A percentile compares a stretch with the other conserved stretches of the same genome.
Evolutionary conservation across 2,888 invertebrate genomes (phyloP).

Genomic region (Drosophila demipolita): DNA sequence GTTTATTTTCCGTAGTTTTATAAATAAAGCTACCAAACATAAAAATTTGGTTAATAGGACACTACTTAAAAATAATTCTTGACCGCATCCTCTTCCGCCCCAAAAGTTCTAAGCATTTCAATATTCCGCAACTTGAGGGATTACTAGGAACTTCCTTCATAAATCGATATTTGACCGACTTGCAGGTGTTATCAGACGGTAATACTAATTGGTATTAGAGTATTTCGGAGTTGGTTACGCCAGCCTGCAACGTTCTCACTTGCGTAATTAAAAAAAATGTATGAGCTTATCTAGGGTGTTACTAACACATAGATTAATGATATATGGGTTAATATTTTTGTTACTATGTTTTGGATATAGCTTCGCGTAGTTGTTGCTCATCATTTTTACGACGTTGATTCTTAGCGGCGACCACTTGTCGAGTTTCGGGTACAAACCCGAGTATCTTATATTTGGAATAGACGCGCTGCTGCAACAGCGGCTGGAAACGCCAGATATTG

Average conservation of each 20-base stretch:
- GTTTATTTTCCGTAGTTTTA: no score
- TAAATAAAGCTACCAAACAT: no score
- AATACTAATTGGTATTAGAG: background rate
- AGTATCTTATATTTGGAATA: slow-evolving; percentile 85
- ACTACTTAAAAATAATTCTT: no score
- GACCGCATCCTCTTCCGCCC: background rate
- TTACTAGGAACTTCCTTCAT: background rate
- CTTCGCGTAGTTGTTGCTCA: slow-evolving; percentile 36
- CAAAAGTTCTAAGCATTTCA: background rate
- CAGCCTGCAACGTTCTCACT: background rate
- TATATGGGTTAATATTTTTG: background rate
- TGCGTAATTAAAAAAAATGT: background rate
- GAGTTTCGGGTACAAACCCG: slow-evolving; percentile 86
- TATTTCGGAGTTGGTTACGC: background rate
- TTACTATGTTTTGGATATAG: slow-evolving; percentile 31
- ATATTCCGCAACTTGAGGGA: background rate
- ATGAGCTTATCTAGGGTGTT: background rate
- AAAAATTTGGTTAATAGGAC: no score
- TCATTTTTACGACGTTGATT: slow-evolving; percentile 34
- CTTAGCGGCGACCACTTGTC: slow-evolving; percentile 25
- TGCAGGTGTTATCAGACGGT: background rate
- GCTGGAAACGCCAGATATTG: slow-evolving; percentile 94
- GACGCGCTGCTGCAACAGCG: slow-evolving; percentile 88
- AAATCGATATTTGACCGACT: background rate
- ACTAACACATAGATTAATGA: background rate